phyloP scores from a whole-genome alignment of 1,140 invertebrate genomes.

The Luehdorfia chinensis region DNA sequence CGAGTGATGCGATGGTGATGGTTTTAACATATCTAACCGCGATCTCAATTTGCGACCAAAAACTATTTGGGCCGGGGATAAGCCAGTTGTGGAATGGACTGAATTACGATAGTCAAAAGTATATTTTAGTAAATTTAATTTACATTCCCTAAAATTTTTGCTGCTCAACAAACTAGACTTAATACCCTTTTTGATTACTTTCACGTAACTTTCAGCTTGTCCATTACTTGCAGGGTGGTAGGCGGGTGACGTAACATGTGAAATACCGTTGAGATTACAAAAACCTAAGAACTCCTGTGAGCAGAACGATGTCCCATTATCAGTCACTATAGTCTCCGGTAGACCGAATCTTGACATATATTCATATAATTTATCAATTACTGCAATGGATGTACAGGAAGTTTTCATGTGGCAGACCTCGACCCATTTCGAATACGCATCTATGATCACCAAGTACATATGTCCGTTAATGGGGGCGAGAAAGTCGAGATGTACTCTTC shows the following conservation, averaged over 20 bases:
- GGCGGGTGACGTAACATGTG: background rate
- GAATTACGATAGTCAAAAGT: conserved; percentile 30
- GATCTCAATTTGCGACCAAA: conserved; percentile 25
- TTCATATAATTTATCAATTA: conserved; percentile 13
- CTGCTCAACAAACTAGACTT: conserved; percentile 20
- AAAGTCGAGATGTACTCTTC: conserved; percentile 28
- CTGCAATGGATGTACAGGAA: conserved; percentile 13
- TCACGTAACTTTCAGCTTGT: no score
- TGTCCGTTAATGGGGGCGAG: conserved; percentile 23
- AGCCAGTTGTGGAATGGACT: conserved; percentile 16
- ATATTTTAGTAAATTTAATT: no score
- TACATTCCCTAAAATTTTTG: conserved; percentile 5
- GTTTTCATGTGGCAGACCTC: conserved; percentile 23
- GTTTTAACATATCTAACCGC: conserved; percentile 24
- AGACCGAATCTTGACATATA: conserved; percentile 6
- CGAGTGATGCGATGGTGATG: background rate
- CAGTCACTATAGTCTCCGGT: conserved; percentile 3
- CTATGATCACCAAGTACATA: conserved; percentile 27
- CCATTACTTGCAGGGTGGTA: no score
- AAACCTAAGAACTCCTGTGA: conserved; percentile 12
- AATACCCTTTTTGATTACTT: conserved; percentile 27
- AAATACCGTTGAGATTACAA: conserved; percentile 10
- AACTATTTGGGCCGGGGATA: conserved; percentile 24
- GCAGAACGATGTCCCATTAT: conserved; percentile 14
- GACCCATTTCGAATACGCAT: conserved; percentile 29